Evolutionary conservation across 1,140 invertebrate species (phyloP), one percentile per base, ranked within the genome.

Genomic region (Panagrolaimus sp.): DNA sequence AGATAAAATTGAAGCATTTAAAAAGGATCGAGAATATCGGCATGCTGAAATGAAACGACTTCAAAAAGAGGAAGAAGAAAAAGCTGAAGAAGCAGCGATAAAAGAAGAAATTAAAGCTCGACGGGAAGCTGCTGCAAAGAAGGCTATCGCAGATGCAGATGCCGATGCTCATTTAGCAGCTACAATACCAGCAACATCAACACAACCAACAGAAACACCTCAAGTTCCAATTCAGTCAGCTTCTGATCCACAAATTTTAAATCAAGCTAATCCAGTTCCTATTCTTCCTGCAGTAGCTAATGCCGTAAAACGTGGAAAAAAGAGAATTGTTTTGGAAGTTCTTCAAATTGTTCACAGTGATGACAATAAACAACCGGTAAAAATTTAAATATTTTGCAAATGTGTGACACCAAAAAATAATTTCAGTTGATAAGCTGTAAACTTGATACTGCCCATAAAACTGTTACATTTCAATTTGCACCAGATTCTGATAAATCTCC

Each of bases 1-100:
- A 62, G 80, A 82, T 63, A 82, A 82, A 63, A 78, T 78, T 43
- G 81, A 82, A 24, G 76, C 68, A 14, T 82, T 82, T 71, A 82
- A 78, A 70, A 68, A 81, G 43, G 80, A 82, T 58, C 75, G 80
- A 10, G 80, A 82, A 47, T 76, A 72, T 66, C 66, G 77, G 12
- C 72, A 76, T 14, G 62, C 69, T 15, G 80, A 82, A 63, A 46
- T 79, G 63, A 79, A 82, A 64, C 63, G 77, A 44, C 73, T 78
- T 10, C 68, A 73, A 14, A 82, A 81, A 28, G 81, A 81, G 48
- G 81, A 83, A 63, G 78, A 80, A 45, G 63, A 75, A 46, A 48
- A 66, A 43, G 43, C 77, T 46, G 74, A 77, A 58, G 78, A 79
- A 69, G 43, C 64, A 17, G 79, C 75, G 14, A 65, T 79, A 9